Base-by-base conservation (phyloP, 2,888 invertebrate genomes). In the Omphaloscelis lunosa region DNA sequence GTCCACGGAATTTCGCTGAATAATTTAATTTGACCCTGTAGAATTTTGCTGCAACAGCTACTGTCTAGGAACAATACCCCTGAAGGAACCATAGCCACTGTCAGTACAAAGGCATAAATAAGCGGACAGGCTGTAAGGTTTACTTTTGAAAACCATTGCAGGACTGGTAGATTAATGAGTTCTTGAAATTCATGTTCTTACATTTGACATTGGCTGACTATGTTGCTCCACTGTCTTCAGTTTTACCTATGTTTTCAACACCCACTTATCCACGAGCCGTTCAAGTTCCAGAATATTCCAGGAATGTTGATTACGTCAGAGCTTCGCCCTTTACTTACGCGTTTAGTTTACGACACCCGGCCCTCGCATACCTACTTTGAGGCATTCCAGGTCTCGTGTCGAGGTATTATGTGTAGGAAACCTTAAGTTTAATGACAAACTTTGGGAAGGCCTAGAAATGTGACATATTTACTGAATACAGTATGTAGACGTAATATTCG, bases 281-380 rank as follows among this genome's bases (percentile, higher is more conserved):
- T 72, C 69, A 78, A 56, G n/a, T 81, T 79, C 74, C 68, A 72
- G 75, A 81, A 59, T 20, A 29, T 81, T 63, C 70, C 69, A 70
- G 70, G 77, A 83, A 85, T 81, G 79, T 80, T 75, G 75, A 75
- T 83, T 75, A 72, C 77, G 77, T 85, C 80, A 85, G 56, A 56
- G 58, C 72, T 65, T 63, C 59, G 72, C 61, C 45, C 69, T 62
- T 75, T 73, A 62, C 69, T 34, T 58, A 27, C 62, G 48, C 58
- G 56, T 70, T 70, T 56, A 70, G 80, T 83, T 67, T n/a, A 65
- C 61, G 29, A 59, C 75, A 72, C 59, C 34, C 51, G 58, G 17
- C n/a, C 17, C 34, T 63, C 29, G 82, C 76, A 79, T 85, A 80
- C 80, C 71, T 80, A 70, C 83, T 86, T 83, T 83, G 75, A 76